phyloP scores from a whole-genome alignment of 2,113 vertebrate species.

The Paralichthys olivaceus region DNA sequence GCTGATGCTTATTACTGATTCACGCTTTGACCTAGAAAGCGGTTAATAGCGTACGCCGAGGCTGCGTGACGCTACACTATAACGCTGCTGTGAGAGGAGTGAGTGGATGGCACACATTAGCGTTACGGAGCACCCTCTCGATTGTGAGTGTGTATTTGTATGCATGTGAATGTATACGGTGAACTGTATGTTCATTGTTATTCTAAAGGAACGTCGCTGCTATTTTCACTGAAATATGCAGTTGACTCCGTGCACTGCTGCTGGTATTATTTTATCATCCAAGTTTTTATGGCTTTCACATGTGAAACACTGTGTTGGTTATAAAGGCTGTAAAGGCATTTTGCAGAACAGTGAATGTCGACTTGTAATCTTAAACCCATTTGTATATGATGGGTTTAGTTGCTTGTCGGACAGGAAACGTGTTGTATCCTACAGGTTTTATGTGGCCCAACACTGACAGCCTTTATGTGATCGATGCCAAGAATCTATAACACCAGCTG shows the following conservation, averaged over 20 bases:
- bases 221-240: not conserved
- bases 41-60: constrained; percentile 37
- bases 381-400: no score
- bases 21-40: constrained; percentile 66
- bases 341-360: no score
- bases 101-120: constrained; percentile 45
- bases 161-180: not conserved
- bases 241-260: not conserved
- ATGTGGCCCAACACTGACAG: constrained; percentile 9
- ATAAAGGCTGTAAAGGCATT: no score
- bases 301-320: not conserved
- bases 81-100: constrained; percentile 22
- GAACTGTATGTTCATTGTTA: constrained; percentile 7
- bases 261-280: not conserved
- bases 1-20: constrained; percentile 48
- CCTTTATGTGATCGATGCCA: constrained; percentile 14
- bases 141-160: not conserved
- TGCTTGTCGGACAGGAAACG: no score
- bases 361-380: no score
- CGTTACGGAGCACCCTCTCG: constrained; percentile 26
- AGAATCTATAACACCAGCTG: constrained; percentile 41
- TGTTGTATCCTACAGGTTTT: not conserved
- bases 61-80: constrained; percentile 50
- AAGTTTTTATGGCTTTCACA: not conserved
- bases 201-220: constrained; percentile 1